These are phyloP conservation scores for Paramisgurnus dabryanus DNA, from an alignment of 2,113 vertebrate genomes.

Conservation along the genomic window DNA sequence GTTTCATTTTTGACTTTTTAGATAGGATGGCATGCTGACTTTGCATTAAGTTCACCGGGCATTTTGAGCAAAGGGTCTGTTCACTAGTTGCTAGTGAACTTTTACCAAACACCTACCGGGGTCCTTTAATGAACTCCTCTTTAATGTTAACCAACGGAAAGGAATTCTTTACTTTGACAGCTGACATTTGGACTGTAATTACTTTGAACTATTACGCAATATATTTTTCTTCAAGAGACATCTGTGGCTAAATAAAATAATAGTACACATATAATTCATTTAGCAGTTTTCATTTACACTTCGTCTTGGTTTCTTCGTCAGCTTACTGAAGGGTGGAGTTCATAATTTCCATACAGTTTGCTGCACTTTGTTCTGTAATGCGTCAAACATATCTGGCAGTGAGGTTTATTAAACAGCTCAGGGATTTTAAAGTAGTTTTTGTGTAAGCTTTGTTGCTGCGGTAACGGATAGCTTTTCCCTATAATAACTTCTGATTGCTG, in stretches of 20 bases:
- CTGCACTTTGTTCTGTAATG: background rate
- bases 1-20: slow-evolving; percentile 40
- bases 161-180: background rate
- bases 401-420: slow-evolving; percentile 37
- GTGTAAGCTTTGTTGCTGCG: slow-evolving; percentile 24
- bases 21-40: slow-evolving; percentile 5
- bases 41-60: background rate
- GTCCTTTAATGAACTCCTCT: background rate
- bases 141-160: background rate
- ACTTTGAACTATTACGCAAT: background rate
- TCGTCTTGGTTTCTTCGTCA: background rate
- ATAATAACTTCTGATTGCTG: slow-evolving; percentile 50
- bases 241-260: background rate
- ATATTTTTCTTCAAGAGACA: background rate
- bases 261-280: background rate
- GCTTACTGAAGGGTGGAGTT: slow-evolving; percentile 5
- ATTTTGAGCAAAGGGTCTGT: background rate
- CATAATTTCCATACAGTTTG: background rate
- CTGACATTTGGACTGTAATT: slow-evolving; percentile 16
- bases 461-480: slow-evolving; percentile 32
- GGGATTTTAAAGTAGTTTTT: slow-evolving; percentile 56
- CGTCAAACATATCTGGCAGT: slow-evolving; percentile 42
- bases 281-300: slow-evolving; percentile 5
- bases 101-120: background rate
- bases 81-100: background rate